Conservation (phyloP, 2,113 vertebrate species). For the Ctenomys sociabilis region DNA sequence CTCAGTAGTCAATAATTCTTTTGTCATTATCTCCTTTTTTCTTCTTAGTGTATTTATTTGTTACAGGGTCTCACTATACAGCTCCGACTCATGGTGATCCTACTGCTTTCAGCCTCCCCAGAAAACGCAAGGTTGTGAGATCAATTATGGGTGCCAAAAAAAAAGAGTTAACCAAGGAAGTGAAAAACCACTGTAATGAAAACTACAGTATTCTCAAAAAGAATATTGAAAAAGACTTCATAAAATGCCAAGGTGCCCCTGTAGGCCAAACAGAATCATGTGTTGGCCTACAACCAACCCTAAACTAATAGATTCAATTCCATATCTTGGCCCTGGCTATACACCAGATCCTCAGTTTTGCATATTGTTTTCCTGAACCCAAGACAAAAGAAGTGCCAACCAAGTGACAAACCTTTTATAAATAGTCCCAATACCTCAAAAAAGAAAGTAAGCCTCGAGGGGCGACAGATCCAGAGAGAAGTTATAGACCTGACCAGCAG, state of each 20-base stretch:
- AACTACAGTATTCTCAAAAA: not conserved
- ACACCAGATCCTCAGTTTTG: not conserved
- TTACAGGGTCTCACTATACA: too few species aligned
- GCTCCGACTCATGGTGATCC: too few species aligned
- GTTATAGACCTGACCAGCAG: not conserved
- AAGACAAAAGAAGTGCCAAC: not conserved
- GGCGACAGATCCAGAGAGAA: not conserved
- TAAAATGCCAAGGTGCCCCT: not conserved
- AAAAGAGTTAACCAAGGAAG: not conserved
- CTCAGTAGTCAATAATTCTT: not conserved
- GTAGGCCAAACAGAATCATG: not conserved
- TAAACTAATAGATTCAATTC: not conserved
- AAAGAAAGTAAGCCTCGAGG: not conserved
- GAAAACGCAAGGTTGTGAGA: too few species aligned
- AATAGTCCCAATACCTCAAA: not conserved
- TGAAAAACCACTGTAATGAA: not conserved
- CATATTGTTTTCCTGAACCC: not conserved
- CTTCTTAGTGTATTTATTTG: too few species aligned
- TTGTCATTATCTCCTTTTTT: not conserved
- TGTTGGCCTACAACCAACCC: not conserved
- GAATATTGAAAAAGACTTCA: not conserved
- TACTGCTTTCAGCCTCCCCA: too few species aligned
- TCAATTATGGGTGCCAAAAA: too few species aligned
- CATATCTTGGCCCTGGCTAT: not conserved
- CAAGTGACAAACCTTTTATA: not conserved